These are phyloP conservation scores for Meloidogyne hapla DNA, from an alignment of 1,140 invertebrate species.

Conservation along the genomic window DNA sequence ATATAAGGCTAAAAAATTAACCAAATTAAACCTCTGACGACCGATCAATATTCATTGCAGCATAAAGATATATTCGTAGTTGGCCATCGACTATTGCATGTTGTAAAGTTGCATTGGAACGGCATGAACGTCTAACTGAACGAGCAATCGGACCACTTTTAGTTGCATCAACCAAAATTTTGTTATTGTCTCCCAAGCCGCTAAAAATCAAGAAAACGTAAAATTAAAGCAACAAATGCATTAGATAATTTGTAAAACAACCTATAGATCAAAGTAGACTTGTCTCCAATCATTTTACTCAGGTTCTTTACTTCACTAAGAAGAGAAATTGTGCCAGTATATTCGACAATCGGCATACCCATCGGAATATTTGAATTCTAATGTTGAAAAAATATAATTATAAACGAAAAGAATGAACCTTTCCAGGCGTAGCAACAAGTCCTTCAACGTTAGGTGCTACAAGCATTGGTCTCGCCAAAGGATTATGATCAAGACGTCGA, in stretches of 20 bases:
- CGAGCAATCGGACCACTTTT: slow-evolving; percentile 27
- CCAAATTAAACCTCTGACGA: slow-evolving; percentile 32
- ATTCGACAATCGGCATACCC: slow-evolving; percentile 42
- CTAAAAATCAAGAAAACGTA: slow-evolving; percentile 7
- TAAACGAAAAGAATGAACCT: neutral
- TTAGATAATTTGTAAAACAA: neutral
- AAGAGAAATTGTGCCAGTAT: slow-evolving; percentile 31
- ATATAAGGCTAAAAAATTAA: slow-evolving; percentile 9
- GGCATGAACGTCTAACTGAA: slow-evolving; percentile 37
- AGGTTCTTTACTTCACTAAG: slow-evolving; percentile 27
- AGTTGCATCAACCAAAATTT: slow-evolving; percentile 35
- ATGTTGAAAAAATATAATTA: neutral
- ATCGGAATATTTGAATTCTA: slow-evolving; percentile 6
- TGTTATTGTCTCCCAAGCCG: slow-evolving; percentile 28
- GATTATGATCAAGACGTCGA: slow-evolving; percentile 6
- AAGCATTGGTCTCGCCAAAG: slow-evolving; percentile 38
- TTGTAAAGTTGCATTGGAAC: slow-evolving; percentile 33
- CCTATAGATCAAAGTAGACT: slow-evolving; percentile 19
- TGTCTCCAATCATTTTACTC: slow-evolving; percentile 25
- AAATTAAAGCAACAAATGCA: neutral
- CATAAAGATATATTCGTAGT: slow-evolving; percentile 41
- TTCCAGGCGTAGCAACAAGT: slow-evolving; percentile 29
- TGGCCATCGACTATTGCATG: slow-evolving; percentile 41
- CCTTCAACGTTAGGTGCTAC: slow-evolving; percentile 43
- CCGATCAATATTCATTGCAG: slow-evolving; percentile 35